Base-by-base conservation (phyloP, 2,888 invertebrate genomes). In the Rhamphomyia laevipes region DNA sequence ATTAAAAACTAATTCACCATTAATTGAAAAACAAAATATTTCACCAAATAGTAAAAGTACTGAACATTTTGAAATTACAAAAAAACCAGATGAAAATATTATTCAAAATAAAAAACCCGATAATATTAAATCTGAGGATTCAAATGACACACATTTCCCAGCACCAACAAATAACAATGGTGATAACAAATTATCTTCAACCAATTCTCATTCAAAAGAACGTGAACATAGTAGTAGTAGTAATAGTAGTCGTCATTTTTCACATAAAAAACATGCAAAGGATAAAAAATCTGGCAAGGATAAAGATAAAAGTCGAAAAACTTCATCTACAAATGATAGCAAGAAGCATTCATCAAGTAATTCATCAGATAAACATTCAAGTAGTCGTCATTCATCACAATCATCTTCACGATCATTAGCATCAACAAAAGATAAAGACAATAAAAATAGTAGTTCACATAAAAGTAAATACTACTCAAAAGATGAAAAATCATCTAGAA, bases 381-480 rank as follows among this genome's bases (percentile, higher is more conserved):
- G 18, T 40, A 2, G 13, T 21, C 40, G 18, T 1, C 40, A 40
- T 12, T 37, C 51, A 55, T 23, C 48, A 43, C 40, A 49, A 47
- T 27, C 49, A 48, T 18, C 48, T 51, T 18, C 49, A 51, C 47
- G 42, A 53, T 49, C 53, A 43, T 23, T n/a, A 55, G 50, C 51
- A 23, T 68, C 70, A 1, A 66, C 67, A 3, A 68, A 71, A 45
- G 67, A 62, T 53, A 71, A 66, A 48, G 69, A 71, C 2, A 68
- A 41, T 21, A 49, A 48, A 2, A 53, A 65, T 55, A 55, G 53
- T 43, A 70, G 63, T 56, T 68, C 68, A 30, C 51, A 55, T 18
- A 56, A 55, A 23, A 54, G 54, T 11, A 58, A 54, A 33, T 53
- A 56, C 37, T 49, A 54, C 0, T 51, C 47, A n/a, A 53, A 55